Evolutionary conservation across 2,797 vertebrate genomes (phyloP), one percentile per base, ranked within the genome.

Genomic region (Ibycter americanus): DNA sequence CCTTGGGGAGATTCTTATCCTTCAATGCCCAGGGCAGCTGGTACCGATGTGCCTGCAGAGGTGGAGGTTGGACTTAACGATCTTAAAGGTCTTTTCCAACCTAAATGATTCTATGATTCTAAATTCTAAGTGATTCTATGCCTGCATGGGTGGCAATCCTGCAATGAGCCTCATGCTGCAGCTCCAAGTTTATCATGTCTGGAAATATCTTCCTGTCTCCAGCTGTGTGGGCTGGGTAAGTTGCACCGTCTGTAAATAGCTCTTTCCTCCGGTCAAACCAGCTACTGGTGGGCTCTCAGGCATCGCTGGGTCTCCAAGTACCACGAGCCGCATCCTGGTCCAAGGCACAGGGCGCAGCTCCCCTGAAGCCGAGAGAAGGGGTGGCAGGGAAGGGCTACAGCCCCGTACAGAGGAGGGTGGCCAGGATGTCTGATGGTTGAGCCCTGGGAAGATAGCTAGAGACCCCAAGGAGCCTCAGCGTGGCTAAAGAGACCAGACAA

Each of bases 361-460:
- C 16, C 14, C 8, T 1, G 12, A 16, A 63, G 26, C 34, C n/a
- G 25, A 63, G 26, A 5, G 6, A 15, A 32, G 56, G 15, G 66
- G 27, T 31, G 25, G 29, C 15, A 11, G 25, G 18, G 46, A 27
- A 17, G 22, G 34, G 10, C 56, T 22, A 40, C 20, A 34, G 51
- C 25, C 19, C 56, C 6, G 0, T 9, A 2, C 0, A 22, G n/a
- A 34, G n/a, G 10, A 32, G 7, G 15, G 5, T 10, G 46, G 34
- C 38, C 38, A 23, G 51, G 44, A 17, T 12, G 42, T 10, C 42
- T 44, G 42, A 3, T 5, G 44, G n/a, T 1, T 23, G 65, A 59
- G 19, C 22, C 17, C n/a, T 11, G 38, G 13, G 31, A 26, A 19
- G 34, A 11, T 7, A 47, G 29, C 3, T 65, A 56, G 56, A 74